A percentile compares a stretch with the other conserved stretches of the same genome.
Conservation (phyloP, 2,113 vertebrate genomes). For the Salvator merianae region DNA sequence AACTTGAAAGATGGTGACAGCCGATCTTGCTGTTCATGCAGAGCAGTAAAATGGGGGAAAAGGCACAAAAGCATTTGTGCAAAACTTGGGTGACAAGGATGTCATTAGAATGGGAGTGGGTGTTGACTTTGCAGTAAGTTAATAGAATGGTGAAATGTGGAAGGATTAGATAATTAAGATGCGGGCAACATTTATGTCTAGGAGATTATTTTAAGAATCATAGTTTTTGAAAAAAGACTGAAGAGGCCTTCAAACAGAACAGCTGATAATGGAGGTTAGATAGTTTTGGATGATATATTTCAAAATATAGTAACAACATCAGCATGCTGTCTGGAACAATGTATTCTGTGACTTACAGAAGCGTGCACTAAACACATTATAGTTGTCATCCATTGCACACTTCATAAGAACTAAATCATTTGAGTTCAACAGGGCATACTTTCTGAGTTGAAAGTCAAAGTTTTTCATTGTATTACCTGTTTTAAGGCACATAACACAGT, state of each 20-base stretch:
- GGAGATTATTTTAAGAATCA: constrained; percentile 3
- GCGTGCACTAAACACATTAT: not conserved
- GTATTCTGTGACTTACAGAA: not conserved
- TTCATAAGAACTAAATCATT: not conserved
- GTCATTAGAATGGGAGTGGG: not conserved
- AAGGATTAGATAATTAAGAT: constrained; percentile 18
- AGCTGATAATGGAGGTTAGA: constrained; percentile 6
- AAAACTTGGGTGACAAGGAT: not conserved
- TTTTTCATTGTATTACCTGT: not conserved
- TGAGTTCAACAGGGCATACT: not conserved
- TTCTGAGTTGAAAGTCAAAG: not conserved
- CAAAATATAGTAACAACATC: not conserved
- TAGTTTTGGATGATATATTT: not conserved
- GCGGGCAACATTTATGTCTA: not conserved
- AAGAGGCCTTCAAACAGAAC: not conserved
- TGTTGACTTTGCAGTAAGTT: constrained; percentile 10
- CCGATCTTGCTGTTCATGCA: not conserved
- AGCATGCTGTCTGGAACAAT: not conserved
- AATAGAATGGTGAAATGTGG: not conserved
- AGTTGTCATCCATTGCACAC: not conserved
- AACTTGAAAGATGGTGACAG: not conserved
- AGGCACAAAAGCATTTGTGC: not conserved
- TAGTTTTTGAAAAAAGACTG: not conserved
- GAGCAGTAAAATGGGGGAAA: not conserved
- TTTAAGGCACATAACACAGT: not conserved